phyloP scores from a whole-genome alignment of 2,888 invertebrate genomes.

The Cantharis rustica region DNA sequence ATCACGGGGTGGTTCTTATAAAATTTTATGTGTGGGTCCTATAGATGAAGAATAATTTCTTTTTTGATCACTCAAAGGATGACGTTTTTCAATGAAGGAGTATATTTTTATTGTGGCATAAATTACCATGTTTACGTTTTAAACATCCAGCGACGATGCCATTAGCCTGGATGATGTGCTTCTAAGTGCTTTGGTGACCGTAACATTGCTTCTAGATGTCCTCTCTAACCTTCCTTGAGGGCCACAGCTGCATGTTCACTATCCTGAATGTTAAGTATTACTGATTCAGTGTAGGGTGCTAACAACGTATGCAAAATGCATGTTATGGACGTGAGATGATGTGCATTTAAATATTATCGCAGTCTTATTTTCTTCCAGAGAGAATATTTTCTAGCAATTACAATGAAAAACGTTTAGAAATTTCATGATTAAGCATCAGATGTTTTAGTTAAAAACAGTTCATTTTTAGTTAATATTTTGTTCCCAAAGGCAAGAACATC shows the following conservation, averaged over 20 bases:
- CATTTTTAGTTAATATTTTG: not conserved
- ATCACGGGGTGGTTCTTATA: not conserved
- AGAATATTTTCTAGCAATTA: not conserved
- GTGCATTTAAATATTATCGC: slow-evolving; percentile 19
- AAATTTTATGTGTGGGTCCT: not conserved
- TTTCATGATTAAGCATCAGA: not conserved
- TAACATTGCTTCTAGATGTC: slow-evolving; percentile 26
- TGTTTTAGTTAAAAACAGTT: not conserved
- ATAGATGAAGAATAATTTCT: not conserved
- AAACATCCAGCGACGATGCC: slow-evolving; percentile 20
- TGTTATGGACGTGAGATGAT: slow-evolving; percentile 22
- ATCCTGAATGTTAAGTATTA: slow-evolving; percentile 32
- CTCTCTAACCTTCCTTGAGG: slow-evolving; percentile 26
- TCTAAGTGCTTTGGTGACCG: slow-evolving; percentile 25
- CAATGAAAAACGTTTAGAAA: not conserved
- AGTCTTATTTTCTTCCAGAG: slow-evolving; percentile 5
- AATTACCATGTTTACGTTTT: slow-evolving; percentile 22
- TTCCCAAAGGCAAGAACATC: not conserved
- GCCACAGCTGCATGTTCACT: slow-evolving; percentile 29
- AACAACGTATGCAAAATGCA: slow-evolving; percentile 28
- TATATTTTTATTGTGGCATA: not conserved
- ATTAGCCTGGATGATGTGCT: slow-evolving; percentile 28
- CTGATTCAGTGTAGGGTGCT: slow-evolving; percentile 22
- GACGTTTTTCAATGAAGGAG: not conserved
- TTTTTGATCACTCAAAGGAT: not conserved